Conservation (phyloP, 2,888 invertebrate genomes). For the Melinopterus prodromus region DNA sequence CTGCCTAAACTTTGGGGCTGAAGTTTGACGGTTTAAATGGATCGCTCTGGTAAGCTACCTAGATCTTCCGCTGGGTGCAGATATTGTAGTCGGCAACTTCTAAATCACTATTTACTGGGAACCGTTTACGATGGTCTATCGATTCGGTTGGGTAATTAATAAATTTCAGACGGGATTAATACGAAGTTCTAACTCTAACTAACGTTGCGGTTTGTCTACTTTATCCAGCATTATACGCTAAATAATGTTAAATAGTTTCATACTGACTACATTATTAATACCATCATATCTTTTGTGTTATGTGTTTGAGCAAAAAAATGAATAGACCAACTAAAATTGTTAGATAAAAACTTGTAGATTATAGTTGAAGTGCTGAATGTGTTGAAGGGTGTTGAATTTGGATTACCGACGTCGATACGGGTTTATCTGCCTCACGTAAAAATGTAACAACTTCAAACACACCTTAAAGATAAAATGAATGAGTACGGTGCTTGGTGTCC, state of each 20-base stretch:
- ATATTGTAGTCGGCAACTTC: neutral
- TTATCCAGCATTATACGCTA: neutral
- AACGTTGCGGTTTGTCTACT: neutral
- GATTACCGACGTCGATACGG: neutral
- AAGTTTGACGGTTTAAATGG: conserved; percentile 4
- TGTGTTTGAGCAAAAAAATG: neutral
- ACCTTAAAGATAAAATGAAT: neutral
- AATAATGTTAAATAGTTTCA: neutral
- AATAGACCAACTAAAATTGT: no score
- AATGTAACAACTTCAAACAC: neutral
- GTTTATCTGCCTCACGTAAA: neutral
- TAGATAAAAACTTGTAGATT: no score
- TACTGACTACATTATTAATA: no score
- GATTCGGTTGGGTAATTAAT: conserved; percentile 4
- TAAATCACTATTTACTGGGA: neutral
- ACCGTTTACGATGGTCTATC: neutral
- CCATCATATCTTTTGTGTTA: neutral
- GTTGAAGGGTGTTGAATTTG: neutral
- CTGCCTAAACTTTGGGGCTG: neutral
- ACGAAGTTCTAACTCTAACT: neutral
- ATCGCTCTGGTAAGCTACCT: neutral
- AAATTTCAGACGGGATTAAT: neutral
- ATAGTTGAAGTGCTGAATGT: no score
- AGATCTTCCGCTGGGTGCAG: neutral
- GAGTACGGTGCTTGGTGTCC: neutral